Conservation (phyloP, 2,113 vertebrate genomes). For the Oncorhynchus clarkii region DNA sequence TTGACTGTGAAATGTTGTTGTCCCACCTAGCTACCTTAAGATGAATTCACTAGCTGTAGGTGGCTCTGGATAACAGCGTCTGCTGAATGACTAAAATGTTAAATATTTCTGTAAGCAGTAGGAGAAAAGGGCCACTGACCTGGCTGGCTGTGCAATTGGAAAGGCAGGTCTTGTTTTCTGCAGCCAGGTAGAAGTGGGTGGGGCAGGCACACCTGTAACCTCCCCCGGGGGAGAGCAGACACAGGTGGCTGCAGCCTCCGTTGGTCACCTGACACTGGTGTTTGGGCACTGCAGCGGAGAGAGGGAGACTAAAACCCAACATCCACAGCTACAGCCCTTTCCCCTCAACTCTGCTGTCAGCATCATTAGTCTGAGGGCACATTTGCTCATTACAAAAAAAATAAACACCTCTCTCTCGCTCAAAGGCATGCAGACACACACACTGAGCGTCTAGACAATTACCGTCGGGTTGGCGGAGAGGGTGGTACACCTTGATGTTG, state of each 20-base stretch:
- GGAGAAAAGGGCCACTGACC: constrained; percentile 67
- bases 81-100: too few relatives aligned
- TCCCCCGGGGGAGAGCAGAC: constrained; percentile 88
- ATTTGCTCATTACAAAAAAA: background rate
- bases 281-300: constrained; percentile 80
- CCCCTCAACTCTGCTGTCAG: background rate
- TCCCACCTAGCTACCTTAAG: too few relatives aligned
- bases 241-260: constrained; percentile 96
- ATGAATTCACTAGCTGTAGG: too few relatives aligned
- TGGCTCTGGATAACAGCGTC: too few relatives aligned
- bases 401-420: background rate
- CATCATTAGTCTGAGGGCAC: background rate
- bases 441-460: constrained; percentile 18
- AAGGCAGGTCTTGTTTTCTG: constrained; percentile 90
- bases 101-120: too few relatives aligned
- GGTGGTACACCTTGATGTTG: constrained; percentile 95
- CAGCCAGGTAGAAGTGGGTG: constrained; percentile 96
- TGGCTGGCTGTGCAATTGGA: constrained; percentile 98
- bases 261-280: constrained; percentile 91
- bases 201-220: constrained; percentile 93
- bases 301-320: background rate
- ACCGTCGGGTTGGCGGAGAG: constrained; percentile 96
- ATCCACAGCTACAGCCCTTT: background rate
- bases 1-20: too few relatives aligned
- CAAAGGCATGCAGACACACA: background rate